A percentile compares a stretch with the other conserved stretches of the same genome.
Conservation (phyloP, 1,140 invertebrate species). For the Paraescarpia echinospica region DNA sequence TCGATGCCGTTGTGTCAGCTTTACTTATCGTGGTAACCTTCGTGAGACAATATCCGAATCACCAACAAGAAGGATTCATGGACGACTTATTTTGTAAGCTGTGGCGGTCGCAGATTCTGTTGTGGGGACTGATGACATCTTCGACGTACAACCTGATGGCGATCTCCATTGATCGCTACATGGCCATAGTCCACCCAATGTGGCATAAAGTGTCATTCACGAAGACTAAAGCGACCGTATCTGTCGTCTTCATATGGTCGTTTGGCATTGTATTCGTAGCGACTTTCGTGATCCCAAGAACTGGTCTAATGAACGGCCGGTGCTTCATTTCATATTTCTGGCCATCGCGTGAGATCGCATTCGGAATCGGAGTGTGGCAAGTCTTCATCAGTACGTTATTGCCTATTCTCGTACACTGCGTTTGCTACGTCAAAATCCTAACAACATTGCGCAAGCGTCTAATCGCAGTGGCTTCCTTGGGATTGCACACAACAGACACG, state of each 20-base stretch:
- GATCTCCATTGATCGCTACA: slow-evolving; percentile 26
- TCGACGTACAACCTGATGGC: slow-evolving; percentile 26
- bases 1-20: slow-evolving; percentile 20
- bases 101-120: slow-evolving; percentile 24
- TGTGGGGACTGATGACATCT: slow-evolving; percentile 22
- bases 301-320: slow-evolving; percentile 6
- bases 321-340: slow-evolving; percentile 19
- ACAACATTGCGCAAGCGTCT: too few species aligned
- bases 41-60: background rate
- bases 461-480: too few species aligned
- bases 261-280: background rate
- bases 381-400: slow-evolving; percentile 17
- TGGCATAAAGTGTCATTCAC: slow-evolving; percentile 23
- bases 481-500: too few species aligned
- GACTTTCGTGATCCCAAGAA: slow-evolving; percentile 10
- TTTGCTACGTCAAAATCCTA: slow-evolving; percentile 1
- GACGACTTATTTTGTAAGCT: slow-evolving; percentile 25
- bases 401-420: slow-evolving; percentile 12
- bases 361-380: slow-evolving; percentile 21
- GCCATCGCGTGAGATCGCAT: background rate
- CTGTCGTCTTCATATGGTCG: background rate
- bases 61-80: background rate
- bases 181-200: slow-evolving; percentile 26
- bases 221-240: background rate
- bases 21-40: slow-evolving; percentile 21